A percentile compares a stretch with the other conserved stretches of the same genome.
These are phyloP conservation scores for Alethe diademata DNA, from an alignment of 2,113 vertebrate genomes.

Conservation along the genomic window DNA sequence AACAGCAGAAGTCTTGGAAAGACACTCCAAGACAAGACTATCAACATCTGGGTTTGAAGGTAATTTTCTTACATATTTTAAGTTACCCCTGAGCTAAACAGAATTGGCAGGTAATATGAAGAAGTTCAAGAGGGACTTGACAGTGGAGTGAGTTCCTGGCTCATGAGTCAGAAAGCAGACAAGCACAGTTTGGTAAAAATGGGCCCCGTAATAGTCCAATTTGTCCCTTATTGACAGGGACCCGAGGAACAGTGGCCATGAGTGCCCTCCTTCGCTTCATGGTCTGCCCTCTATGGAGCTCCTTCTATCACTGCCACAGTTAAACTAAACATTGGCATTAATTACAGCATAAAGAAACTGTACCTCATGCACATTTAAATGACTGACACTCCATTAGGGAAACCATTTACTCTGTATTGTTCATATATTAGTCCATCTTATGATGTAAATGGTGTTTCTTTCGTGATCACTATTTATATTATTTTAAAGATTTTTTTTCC, in stretches of 20 bases:
- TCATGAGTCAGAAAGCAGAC: neutral
- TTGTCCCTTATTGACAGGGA: neutral
- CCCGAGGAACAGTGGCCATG: neutral
- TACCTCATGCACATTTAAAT: neutral
- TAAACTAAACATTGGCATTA: neutral
- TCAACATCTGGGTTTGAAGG: neutral
- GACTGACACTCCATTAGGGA: neutral
- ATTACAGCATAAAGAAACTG: neutral
- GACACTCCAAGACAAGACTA: neutral
- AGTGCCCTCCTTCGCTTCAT: neutral
- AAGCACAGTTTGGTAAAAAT: neutral
- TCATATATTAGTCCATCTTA: neutral
- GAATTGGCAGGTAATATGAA: neutral
- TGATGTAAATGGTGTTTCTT: neutral
- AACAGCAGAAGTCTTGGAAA: neutral
- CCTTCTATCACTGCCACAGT: neutral
- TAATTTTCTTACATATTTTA: neutral
- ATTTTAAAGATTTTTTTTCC: neutral
- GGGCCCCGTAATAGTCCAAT: neutral
- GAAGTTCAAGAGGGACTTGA: neutral
- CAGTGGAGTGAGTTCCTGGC: neutral
- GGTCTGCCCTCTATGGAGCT: neutral
- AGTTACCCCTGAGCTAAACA: neutral
- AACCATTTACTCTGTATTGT: neutral
- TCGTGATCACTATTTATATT: neutral